A percentile compares a stretch with the other conserved stretches of the same genome.
Evolutionary conservation across 2,888 invertebrate species (phyloP).

Genomic region (Drosophila conformis): DNA sequence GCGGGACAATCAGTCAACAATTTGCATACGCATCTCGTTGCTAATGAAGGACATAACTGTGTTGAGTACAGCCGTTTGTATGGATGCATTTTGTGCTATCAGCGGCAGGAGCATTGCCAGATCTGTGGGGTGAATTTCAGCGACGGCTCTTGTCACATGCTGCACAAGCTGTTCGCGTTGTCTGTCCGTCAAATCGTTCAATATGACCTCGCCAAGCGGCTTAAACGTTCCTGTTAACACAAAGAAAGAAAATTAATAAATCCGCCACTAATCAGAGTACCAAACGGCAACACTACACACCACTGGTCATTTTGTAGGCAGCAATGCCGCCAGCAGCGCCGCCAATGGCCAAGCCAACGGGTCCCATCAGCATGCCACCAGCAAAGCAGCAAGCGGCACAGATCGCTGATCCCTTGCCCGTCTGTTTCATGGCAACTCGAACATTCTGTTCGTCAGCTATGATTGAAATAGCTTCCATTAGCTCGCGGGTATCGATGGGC

Average conservation of each 20-base stretch:
- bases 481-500: constrained; percentile 82
- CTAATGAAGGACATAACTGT: constrained; percentile 79
- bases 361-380: constrained; percentile 83
- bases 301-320: constrained; percentile 81
- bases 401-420: constrained; percentile 81
- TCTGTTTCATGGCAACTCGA: constrained; percentile 79
- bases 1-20: constrained; percentile 72
- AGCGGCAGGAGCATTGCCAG: constrained; percentile 79
- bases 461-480: constrained; percentile 83
- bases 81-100: constrained; percentile 73
- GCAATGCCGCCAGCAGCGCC: constrained; percentile 82
- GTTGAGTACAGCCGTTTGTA: constrained; percentile 80
- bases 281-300: constrained; percentile 54
- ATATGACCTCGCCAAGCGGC: constrained; percentile 83
- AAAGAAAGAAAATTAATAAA: not conserved
- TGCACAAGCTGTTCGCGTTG: constrained; percentile 79
- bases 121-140: constrained; percentile 80
- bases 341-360: constrained; percentile 82
- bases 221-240: constrained; percentile 76
- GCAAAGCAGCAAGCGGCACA: constrained; percentile 82
- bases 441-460: constrained; percentile 83
- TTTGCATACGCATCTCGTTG: constrained; percentile 82
- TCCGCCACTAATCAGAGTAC: not conserved
- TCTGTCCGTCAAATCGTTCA: constrained; percentile 80
- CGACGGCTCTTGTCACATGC: constrained; percentile 78